Base-by-base conservation (phyloP, 2,888 invertebrate species). In the Limnephilus auricula region DNA sequence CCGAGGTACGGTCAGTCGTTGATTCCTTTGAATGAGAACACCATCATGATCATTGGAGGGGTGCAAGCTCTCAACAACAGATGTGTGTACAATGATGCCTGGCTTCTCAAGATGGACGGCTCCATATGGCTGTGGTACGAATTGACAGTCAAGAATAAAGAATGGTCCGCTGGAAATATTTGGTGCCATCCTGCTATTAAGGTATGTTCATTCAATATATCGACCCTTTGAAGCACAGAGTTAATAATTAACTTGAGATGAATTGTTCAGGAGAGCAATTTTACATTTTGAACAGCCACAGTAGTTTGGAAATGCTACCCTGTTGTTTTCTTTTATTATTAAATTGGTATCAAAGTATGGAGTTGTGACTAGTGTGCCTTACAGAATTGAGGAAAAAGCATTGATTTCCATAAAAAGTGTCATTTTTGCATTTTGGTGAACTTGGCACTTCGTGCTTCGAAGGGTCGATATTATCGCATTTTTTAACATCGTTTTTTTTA, bases 1-100 rank as follows among this genome's bases (percentile, higher is more conserved):
- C 97, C 98, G 40, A 96, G 99, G 93, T 99, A 99, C 95, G 99
- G 99, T 12, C 99, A 99, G 94, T 98, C 99, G n/a, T 98, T 99
- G 94, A 97, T 99, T 91, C 96, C 96, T 89, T 94, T 99, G 92
- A 98, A 98, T 94, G 97, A 97, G 90, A 96, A 97, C 85, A 97
- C 98, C 95, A 95, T 98, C 92, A 96, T 99, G 94, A 96, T 99
- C 45, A 95, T 98, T 93, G 98, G 98, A 80, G 99, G 99, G 83
- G 98, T 98, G 94, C 98, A 98, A 92, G 98, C 98, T 1, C 97
- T 98, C 82, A 98, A 98, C 93, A 97, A 98, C 94, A 94, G 95
- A 78, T 96, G 95, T 95, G 97, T 98, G 34, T 98, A 98, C 94
- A 98, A 97, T 94, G 99, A 99, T 95, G 98, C 98, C 92, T 99